These are phyloP conservation scores for Temnothorax longispinosus DNA, from an alignment of 1,140 invertebrate species.

Conservation along the genomic window DNA sequence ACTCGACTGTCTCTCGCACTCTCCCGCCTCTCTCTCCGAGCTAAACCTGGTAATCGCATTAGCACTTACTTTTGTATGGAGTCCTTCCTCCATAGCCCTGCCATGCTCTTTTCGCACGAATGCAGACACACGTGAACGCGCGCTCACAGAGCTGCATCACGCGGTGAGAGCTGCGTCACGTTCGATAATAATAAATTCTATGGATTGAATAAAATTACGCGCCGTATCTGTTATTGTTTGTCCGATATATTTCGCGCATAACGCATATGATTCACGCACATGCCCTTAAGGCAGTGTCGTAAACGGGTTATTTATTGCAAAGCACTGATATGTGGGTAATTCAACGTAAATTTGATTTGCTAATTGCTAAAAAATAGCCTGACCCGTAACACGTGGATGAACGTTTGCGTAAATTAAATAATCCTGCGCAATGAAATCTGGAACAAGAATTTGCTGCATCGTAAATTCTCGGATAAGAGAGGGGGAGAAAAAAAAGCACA, in stretches of 20 bases:
- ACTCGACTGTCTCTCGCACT: conserved; percentile 40
- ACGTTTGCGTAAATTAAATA: conserved; percentile 54
- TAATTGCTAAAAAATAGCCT: conserved; percentile 24
- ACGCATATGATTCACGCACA: neutral
- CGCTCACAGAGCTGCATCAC: neutral
- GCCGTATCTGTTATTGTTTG: conserved; percentile 8
- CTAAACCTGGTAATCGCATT: conserved; percentile 78
- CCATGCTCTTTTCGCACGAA: conserved; percentile 3
- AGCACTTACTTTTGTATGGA: conserved; percentile 67
- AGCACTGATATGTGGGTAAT: conserved; percentile 20
- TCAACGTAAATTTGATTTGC: conserved; percentile 25
- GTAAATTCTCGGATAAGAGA: conserved; percentile 49
- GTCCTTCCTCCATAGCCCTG: neutral
- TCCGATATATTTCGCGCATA: too few relatives aligned
- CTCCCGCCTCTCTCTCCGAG: neutral
- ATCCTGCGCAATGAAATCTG: conserved; percentile 54
- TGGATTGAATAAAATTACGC: conserved; percentile 54
- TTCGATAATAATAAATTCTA: conserved; percentile 60
- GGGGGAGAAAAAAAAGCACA: conserved; percentile 31
- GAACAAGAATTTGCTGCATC: conserved; percentile 59
- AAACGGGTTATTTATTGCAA: conserved; percentile 19
- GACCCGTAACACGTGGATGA: conserved; percentile 22
- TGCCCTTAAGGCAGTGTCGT: neutral
- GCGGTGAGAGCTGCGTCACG: conserved; percentile 1
- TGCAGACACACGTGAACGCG: conserved; percentile 4